Evolutionary conservation across 1,140 invertebrate species (phyloP), one percentile per base, ranked within the genome.

Genomic region (Trichomalopsis sarcophagae): DNA sequence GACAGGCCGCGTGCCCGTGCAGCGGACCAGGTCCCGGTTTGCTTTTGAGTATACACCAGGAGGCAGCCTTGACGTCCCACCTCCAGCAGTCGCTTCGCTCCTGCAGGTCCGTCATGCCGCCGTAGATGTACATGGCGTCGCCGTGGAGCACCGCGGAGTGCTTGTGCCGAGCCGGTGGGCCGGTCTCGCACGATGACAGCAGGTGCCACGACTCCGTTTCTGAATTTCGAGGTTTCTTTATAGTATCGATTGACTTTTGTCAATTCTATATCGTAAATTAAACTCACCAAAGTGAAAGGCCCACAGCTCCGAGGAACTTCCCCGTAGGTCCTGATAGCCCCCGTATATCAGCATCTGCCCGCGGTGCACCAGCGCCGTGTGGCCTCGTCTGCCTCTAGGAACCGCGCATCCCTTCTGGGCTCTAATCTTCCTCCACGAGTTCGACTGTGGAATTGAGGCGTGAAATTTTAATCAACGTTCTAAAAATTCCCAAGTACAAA

Each of bases 261-360:
- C 2, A 36, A 36, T 36, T 36, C 33, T 36, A 36, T 36, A 6
- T 36, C 27, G 27, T 36, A 36, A 36, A 36, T 5, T 36, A 23
- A 76, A 91, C 92, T 95, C 94, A 98, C 97, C 96, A 87, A 98
- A 97, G 94, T 97, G 96, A 91, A 97, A 98, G 14, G 95, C 96
- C 98, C 98, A 98, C 0, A 98, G 92, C 91, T 98, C 97, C 33
- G 96, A 95, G 17, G 95, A 96, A 40, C 97, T 98, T 17, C 97
- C 97, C 85, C 96, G 94, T 81, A 98, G 92, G 91, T 98, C 97
- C 90, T 97, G 95, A 92, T 98, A 98, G 17, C 98, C 98, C 2
- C 97, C 98, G 92, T 97, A 98, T 76, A 98, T 95, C 44, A 97
- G 94, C 96, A 98, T 97, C 76, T 95, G 95, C 82, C 96, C 96